Conservation (phyloP, 1,140 invertebrate species). For the honey bee (Apis mellifera) region Amel_HAv3.1 CM009942.2:3072501-3073000, state of each 20-base stretch:
- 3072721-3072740: conserved; percentile 75
- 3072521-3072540: neutral
- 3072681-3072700: conserved; percentile 96
- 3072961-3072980: conserved; percentile 92
- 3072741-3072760: conserved; percentile 82
- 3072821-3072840: conserved; percentile 85
- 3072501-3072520: too few relatives aligned
- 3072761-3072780: conserved; percentile 79
- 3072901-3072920: conserved; percentile 79
- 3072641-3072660: conserved; percentile 82
- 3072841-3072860: conserved; percentile 85
- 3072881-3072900: conserved; percentile 93
- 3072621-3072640: conserved; percentile 79
- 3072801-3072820: conserved; percentile 82
- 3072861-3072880: conserved; percentile 90
- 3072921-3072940: conserved; percentile 83
- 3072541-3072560: conserved; percentile 32
- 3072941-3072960: conserved; percentile 98
- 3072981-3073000: conserved; percentile 98
- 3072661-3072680: conserved; percentile 94
- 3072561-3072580: conserved; percentile 33
- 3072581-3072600: conserved; percentile 25
- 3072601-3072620: conserved; percentile 32
- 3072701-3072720: conserved; percentile 82
- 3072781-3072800: conserved; percentile 82